Evolutionary conservation across 2,797 vertebrate species (phyloP).

Genomic region (Psittacula echo): DNA sequence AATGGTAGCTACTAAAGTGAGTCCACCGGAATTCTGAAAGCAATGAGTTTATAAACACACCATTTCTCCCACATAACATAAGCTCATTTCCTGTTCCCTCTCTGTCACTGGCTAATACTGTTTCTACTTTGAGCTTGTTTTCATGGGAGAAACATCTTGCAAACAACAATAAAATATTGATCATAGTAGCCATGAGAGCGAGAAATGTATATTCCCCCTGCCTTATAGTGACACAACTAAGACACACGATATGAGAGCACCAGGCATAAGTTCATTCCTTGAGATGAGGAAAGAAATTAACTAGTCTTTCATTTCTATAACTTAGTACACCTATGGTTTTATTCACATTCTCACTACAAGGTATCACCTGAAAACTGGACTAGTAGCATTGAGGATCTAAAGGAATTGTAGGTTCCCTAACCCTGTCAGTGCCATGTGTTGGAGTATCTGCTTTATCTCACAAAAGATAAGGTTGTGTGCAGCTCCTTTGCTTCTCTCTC

Average conservation of each 20-base stretch:
- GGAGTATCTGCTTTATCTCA: not conserved
- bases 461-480: not conserved
- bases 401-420: not conserved
- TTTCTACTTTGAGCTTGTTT: not conserved
- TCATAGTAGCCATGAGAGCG: not conserved
- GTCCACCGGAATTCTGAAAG: not conserved
- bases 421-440: accelerated
- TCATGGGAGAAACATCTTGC: not conserved
- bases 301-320: not conserved
- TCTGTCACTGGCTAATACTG: not conserved
- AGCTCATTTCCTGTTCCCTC: not conserved
- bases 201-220: not conserved
- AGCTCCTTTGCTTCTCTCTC: not conserved
- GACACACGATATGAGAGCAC: accelerated
- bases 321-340: not conserved
- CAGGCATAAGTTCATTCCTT: not conserved
- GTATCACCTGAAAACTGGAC: not conserved
- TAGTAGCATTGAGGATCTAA: not conserved
- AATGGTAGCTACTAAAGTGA: not conserved
- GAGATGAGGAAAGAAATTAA: not conserved
- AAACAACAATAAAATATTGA: not conserved
- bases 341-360: not conserved
- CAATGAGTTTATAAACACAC: not conserved
- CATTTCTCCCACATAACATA: not conserved
- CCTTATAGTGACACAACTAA: not conserved